Conservation (phyloP, 2,797 vertebrate genomes). For the Aphelocoma californica region DNA sequence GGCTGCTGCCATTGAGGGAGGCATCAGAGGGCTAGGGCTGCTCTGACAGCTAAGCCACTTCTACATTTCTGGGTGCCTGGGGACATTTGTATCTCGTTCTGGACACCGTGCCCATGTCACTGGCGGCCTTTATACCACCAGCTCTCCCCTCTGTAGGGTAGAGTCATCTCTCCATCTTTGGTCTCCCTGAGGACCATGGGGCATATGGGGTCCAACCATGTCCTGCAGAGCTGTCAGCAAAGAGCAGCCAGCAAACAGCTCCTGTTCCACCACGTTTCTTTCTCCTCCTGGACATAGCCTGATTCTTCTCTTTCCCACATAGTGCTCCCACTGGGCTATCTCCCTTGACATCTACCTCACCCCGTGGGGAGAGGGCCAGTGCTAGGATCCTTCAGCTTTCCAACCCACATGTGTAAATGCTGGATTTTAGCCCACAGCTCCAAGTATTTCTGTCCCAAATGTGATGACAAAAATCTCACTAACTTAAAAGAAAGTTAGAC, state of each 20-base stretch:
- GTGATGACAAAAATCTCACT: neutral
- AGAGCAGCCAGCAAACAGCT: neutral
- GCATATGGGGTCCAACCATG: neutral
- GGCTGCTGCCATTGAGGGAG: neutral
- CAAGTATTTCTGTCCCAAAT: neutral
- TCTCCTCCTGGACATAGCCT: neutral
- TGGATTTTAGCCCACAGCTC: neutral
- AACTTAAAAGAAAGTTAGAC: neutral
- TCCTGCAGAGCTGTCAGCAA: neutral
- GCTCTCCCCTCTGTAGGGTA: neutral
- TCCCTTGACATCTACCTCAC: neutral
- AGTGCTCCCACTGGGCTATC: neutral
- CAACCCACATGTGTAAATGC: rapidly evolving
- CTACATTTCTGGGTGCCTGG: neutral
- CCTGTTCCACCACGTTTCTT: neutral
- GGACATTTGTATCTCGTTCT: neutral
- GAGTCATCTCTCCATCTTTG: neutral
- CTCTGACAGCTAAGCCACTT: neutral
- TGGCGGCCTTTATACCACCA: neutral
- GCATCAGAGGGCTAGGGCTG: neutral
- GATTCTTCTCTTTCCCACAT: neutral
- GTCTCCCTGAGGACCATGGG: neutral
- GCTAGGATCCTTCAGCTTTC: neutral
- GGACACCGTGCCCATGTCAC: neutral
- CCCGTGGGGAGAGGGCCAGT: rapidly evolving